Evolutionary conservation across 2,888 invertebrate genomes (phyloP).

Genomic region (Tortricodes alternella): DNA sequence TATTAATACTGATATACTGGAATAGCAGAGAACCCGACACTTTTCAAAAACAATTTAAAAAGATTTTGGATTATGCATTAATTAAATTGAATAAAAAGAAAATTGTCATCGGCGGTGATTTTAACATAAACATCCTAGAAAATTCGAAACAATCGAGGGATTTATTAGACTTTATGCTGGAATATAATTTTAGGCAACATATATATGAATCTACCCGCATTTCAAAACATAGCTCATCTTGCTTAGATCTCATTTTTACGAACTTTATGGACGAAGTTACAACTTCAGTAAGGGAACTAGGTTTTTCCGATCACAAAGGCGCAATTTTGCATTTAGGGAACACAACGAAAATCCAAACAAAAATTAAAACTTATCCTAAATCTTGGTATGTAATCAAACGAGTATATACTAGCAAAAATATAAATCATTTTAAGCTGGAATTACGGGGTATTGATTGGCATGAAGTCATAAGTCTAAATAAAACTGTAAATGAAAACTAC

Average conservation of each 20-base stretch:
- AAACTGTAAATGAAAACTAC: background rate
- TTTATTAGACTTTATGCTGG: background rate
- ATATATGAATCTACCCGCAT: background rate
- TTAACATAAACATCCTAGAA: background rate
- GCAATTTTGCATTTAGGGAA: background rate
- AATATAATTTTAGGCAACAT: slow-evolving; percentile 4
- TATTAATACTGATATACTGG: background rate
- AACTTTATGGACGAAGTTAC: background rate
- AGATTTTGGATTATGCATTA: background rate
- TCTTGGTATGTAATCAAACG: background rate
- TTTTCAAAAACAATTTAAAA: background rate
- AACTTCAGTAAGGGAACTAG: background rate
- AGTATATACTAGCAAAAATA: background rate
- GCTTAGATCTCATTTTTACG: background rate
- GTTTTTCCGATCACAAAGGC: background rate
- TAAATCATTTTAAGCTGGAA: background rate
- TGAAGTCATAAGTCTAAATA: background rate
- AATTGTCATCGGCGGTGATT: too few species aligned
- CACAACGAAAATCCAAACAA: background rate
- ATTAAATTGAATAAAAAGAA: background rate
- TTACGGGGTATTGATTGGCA: background rate
- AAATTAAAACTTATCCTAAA: background rate
- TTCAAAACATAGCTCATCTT: background rate
- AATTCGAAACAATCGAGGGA: background rate
- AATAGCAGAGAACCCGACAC: background rate